Evolutionary conservation across 2,113 vertebrate genomes (phyloP), one percentile per base, ranked within the genome.

Genomic region (Spilogale gracilis): DNA sequence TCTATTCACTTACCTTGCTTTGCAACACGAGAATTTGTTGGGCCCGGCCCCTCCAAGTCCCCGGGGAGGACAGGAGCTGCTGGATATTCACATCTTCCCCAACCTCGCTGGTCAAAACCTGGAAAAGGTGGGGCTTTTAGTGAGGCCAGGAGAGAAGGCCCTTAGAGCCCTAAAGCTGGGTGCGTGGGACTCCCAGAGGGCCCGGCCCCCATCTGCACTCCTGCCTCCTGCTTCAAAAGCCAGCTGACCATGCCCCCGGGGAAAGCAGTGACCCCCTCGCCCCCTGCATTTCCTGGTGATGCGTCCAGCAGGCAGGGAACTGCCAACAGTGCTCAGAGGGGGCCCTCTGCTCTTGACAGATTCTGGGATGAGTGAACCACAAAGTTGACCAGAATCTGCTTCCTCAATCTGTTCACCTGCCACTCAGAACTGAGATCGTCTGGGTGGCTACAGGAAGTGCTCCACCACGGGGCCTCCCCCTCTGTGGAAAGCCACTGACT

Each of bases 11-110:
- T 97, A 99, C 99, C 99, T 99, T 99, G 96, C 97, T 99, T 93
- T 99, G 99, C 56, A 99, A 98, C 95, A 99, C 98, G 1, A 99
- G 99, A 48, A 99, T 99, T 96, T 99, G 99, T 97, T 99, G 99
- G 9, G 99, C 99, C 20, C 99, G 99, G 6, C 99, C 99, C 93
- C 99, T 98, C 98, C 99, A 99, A 97, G 95, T 98, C 79, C 99
- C 99, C 0, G 99, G 98, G 21, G 95, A 98, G 95, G 93, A 97
- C 73, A 99, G 84, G 50, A 99, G 98, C 60, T 98, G 99, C 91
- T 99, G 99, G 74, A 99, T 79, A 50, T 97, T 99, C 93, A 99
- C 98, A 0, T 99, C 99, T 85, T 99, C 99, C 16, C 99, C 99
- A 7, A 99, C 98, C 98, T 99, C 99, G 52, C 89, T 99, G 95